A percentile compares a stretch with the other conserved stretches of the same genome.
Conservation (phyloP, 2,113 vertebrate genomes). For the Sylvia atricapilla region DNA sequence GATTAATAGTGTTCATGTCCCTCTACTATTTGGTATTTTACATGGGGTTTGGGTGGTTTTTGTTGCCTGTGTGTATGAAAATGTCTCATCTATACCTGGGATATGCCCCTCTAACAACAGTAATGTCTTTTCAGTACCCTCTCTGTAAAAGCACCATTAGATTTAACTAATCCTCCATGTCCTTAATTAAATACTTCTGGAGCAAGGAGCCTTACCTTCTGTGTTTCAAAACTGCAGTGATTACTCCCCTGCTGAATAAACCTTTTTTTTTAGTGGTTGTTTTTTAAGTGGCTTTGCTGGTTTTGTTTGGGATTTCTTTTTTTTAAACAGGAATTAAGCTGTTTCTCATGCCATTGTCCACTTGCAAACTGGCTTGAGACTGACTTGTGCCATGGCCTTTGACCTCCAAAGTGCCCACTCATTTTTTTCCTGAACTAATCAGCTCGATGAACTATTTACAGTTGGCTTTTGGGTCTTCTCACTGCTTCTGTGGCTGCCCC, state of each 20-base stretch:
- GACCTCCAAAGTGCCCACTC: slow-evolving; percentile 56
- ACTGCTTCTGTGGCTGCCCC: slow-evolving; percentile 59
- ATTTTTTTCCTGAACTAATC: slow-evolving; percentile 63
- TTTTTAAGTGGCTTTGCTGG: neutral
- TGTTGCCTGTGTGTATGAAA: neutral
- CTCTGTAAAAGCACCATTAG: neutral
- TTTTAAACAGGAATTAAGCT: neutral
- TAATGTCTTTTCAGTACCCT: neutral
- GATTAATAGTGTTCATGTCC: neutral
- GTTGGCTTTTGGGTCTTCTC: slow-evolving; percentile 69
- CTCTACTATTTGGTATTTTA: neutral
- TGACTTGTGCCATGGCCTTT: slow-evolving; percentile 45
- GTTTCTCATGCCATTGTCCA: slow-evolving; percentile 38
- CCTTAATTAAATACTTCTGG: slow-evolving; percentile 62
- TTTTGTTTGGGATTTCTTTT: neutral
- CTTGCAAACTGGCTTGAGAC: slow-evolving; percentile 41
- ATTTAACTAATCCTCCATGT: slow-evolving; percentile 15
- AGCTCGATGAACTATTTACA: slow-evolving; percentile 65
- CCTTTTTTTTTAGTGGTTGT: neutral
- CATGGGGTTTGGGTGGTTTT: neutral
- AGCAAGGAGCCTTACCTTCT: slow-evolving; percentile 42
- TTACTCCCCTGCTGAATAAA: slow-evolving; percentile 42
- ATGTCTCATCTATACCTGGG: neutral
- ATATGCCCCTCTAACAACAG: accelerated
- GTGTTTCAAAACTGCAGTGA: slow-evolving; percentile 35